Conservation (phyloP, 2,113 vertebrate genomes). For the Genyomyrus donnyi region DNA sequence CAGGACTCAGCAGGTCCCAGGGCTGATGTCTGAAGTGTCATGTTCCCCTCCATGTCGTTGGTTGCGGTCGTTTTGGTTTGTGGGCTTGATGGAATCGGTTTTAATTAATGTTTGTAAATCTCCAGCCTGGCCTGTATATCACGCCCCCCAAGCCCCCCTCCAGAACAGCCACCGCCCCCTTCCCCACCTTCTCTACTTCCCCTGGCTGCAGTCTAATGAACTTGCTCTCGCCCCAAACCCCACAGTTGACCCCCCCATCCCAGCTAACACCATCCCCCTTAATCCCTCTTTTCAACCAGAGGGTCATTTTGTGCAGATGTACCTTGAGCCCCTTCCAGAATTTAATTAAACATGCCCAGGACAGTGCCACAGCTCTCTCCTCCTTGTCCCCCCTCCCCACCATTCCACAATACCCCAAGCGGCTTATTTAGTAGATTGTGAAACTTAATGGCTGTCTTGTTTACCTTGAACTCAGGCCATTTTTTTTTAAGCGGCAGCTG, state of each 20-base stretch:
- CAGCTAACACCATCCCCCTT: conserved; percentile 37
- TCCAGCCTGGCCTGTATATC: neutral
- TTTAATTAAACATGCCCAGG: conserved; percentile 65
- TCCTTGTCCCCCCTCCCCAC: conserved; percentile 17
- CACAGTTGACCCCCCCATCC: conserved; percentile 15
- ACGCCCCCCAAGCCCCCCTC: neutral
- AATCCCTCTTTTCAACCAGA: conserved; percentile 61
- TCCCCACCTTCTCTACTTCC: neutral
- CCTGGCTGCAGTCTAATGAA: conserved; percentile 45
- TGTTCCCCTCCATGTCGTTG: conserved; percentile 17
- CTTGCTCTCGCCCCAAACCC: conserved; percentile 43
- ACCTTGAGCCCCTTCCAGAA: conserved; percentile 46
- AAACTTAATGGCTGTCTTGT: conserved; percentile 33
- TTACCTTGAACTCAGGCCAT: conserved; percentile 17
- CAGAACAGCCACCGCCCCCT: neutral
- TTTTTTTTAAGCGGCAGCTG: neutral
- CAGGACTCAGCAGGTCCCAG: neutral
- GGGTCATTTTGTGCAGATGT: conserved; percentile 55
- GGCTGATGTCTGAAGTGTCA: conserved; percentile 24
- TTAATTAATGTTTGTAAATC: conserved; percentile 38
- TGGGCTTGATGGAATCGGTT: conserved; percentile 27
- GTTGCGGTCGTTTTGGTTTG: conserved; percentile 3
- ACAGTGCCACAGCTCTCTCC: conserved; percentile 33
- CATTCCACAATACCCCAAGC: conserved; percentile 11
- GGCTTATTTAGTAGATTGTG: conserved; percentile 17